Percentiles rank a stretch among this genome's conserved stretches.
phyloP scores from a whole-genome alignment of 2,797 vertebrate species.

The Ispidina picta region DNA sequence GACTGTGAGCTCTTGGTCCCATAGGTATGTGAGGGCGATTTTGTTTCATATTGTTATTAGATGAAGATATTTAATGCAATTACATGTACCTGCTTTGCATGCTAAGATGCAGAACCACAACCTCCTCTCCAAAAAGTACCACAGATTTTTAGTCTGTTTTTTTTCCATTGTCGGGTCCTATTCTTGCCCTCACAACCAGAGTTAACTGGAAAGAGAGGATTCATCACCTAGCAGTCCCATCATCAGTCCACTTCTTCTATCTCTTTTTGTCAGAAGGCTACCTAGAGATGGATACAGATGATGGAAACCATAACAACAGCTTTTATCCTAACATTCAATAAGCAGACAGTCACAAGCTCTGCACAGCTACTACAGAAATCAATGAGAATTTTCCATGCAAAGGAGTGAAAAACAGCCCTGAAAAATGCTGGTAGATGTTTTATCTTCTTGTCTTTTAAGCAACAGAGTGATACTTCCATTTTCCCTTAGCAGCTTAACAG shows the following conservation, averaged over 20 bases:
- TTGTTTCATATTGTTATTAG: background rate
- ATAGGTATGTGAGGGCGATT: accelerated
- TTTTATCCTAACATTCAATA: background rate
- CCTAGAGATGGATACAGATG: background rate
- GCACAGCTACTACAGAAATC: background rate
- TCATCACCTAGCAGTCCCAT: background rate
- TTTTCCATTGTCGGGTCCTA: background rate
- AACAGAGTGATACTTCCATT: background rate
- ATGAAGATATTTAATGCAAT: background rate
- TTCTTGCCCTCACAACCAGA: background rate
- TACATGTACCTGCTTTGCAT: background rate
- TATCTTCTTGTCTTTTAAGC: background rate
- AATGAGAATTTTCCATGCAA: background rate
- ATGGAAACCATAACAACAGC: background rate
- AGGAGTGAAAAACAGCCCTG: background rate
- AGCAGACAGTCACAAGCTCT: background rate
- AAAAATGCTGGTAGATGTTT: background rate
- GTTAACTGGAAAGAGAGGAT: background rate
- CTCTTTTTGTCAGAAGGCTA: background rate
- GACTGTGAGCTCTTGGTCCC: background rate
- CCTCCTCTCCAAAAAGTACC: background rate
- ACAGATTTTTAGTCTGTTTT: background rate
- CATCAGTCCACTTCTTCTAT: background rate
- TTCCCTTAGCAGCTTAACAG: background rate
- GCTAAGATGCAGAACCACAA: background rate